Evolutionary conservation across 2,888 invertebrate species (phyloP).

Genomic region (Sinodicranocentrus sp.): DNA sequence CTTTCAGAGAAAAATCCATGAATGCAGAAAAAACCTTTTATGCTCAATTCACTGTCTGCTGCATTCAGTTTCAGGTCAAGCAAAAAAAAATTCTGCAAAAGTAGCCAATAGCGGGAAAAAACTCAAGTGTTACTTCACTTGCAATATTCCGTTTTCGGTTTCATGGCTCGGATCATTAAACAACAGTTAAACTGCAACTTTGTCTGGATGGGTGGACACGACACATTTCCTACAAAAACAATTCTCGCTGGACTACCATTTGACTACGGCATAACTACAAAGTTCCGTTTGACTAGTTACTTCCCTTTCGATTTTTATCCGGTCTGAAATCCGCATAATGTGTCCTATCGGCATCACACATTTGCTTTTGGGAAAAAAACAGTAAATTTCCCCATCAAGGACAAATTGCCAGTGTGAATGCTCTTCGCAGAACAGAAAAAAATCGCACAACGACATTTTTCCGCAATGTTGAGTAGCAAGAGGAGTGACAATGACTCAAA

Average conservation of each 20-base stretch:
- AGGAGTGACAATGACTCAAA: conserved; percentile 23
- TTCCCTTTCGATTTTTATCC: conserved; percentile 59
- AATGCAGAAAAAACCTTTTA: background rate
- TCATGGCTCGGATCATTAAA: conserved; percentile 72
- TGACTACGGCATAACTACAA: conserved; percentile 13
- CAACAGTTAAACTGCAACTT: conserved; percentile 58
- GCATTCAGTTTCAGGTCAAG: conserved; percentile 50
- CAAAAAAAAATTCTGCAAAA: conserved; percentile 26
- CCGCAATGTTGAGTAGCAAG: too few species aligned
- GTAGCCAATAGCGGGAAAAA: background rate
- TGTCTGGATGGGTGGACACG: conserved; percentile 48
- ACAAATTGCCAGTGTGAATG: conserved; percentile 20
- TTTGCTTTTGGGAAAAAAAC: too few species aligned
- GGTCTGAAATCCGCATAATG: conserved; percentile 23
- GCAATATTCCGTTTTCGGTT: conserved; percentile 60
- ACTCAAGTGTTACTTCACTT: conserved; percentile 33
- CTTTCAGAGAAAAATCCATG: conserved; percentile 24
- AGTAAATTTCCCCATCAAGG: conserved; percentile 41
- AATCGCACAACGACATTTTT: too few species aligned
- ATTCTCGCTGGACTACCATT: conserved; percentile 10
- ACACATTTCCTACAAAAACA: conserved; percentile 27
- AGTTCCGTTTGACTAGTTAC: conserved; percentile 37
- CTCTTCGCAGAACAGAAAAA: background rate
- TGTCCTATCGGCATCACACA: too few species aligned
- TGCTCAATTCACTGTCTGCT: conserved; percentile 16